Evolutionary conservation across 2,113 vertebrate genomes (phyloP).

Genomic region (Hystrix brachyura): DNA sequence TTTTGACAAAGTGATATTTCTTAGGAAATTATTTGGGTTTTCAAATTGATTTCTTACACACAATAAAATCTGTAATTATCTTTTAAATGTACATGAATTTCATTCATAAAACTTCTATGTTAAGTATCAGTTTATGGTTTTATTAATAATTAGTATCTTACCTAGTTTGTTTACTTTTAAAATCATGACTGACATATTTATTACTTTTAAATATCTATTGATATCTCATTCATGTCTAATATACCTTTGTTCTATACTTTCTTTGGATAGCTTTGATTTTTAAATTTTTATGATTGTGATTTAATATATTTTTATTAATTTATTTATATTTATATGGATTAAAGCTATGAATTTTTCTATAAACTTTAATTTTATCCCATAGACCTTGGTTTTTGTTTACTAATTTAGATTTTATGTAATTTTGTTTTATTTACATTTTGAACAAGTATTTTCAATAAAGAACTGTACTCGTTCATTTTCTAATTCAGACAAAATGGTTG

Average conservation of each 20-base stretch:
- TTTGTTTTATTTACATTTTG: background rate
- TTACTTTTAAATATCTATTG: background rate
- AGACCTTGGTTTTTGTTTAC: background rate
- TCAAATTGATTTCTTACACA: background rate
- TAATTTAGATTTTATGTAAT: background rate
- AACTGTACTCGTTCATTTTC: background rate
- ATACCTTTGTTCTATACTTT: background rate
- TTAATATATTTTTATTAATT: background rate
- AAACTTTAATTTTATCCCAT: background rate
- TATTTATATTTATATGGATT: background rate
- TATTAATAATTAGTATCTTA: background rate
- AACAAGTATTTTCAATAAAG: background rate
- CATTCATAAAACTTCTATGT: background rate
- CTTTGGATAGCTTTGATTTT: background rate
- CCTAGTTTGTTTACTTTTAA: background rate
- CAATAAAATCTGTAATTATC: no score
- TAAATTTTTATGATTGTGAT: background rate
- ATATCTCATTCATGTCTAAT: background rate
- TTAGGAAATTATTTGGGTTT: background rate
- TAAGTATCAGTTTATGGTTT: background rate
- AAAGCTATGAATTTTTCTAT: background rate
- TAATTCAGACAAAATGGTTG: background rate
- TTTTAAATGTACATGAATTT: background rate
- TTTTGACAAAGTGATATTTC: background rate
- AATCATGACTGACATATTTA: background rate